A percentile compares a stretch with the other conserved stretches of the same genome.
Evolutionary conservation across 2,888 invertebrate genomes (phyloP).

Genomic region (Tetranychus truncatus): DNA sequence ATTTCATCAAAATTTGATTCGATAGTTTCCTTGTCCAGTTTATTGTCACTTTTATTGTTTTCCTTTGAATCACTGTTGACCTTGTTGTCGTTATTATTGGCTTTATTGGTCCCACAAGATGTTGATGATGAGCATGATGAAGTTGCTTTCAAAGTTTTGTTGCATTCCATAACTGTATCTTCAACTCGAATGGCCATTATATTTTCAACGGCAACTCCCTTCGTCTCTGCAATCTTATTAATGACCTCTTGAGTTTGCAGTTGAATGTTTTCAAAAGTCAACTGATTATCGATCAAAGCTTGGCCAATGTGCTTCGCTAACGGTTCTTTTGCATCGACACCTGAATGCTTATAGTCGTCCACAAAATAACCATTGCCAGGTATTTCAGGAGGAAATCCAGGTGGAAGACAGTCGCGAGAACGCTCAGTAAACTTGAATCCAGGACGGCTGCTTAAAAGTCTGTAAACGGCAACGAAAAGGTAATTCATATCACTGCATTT

Average conservation of each 20-base stretch:
- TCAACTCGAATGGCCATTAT: too few species aligned
- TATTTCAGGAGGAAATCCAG: conserved; percentile 58
- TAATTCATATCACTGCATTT: neutral
- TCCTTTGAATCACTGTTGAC: neutral
- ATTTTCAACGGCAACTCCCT: too few species aligned
- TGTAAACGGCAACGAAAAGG: conserved; percentile 31
- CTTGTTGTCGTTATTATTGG: too few species aligned
- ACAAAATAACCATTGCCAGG: conserved; percentile 70
- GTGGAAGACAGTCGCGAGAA: conserved; percentile 56
- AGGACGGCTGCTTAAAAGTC: conserved; percentile 53
- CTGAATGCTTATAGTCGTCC: conserved; percentile 54
- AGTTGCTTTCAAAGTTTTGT: too few species aligned
- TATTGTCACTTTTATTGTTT: neutral
- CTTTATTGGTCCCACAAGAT: too few species aligned
- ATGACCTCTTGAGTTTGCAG: neutral
- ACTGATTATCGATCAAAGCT: conserved; percentile 36
- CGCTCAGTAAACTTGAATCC: conserved; percentile 59
- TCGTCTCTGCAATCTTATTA: neutral
- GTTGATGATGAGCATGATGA: too few species aligned
- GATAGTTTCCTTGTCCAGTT: neutral
- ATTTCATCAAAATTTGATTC: too few species aligned
- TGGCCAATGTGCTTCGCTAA: conserved; percentile 49
- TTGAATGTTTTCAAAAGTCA: neutral
- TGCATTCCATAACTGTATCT: too few species aligned
- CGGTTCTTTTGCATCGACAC: conserved; percentile 42